Conservation (phyloP, 2,113 vertebrate genomes). For the Ochotona princeps region DNA sequence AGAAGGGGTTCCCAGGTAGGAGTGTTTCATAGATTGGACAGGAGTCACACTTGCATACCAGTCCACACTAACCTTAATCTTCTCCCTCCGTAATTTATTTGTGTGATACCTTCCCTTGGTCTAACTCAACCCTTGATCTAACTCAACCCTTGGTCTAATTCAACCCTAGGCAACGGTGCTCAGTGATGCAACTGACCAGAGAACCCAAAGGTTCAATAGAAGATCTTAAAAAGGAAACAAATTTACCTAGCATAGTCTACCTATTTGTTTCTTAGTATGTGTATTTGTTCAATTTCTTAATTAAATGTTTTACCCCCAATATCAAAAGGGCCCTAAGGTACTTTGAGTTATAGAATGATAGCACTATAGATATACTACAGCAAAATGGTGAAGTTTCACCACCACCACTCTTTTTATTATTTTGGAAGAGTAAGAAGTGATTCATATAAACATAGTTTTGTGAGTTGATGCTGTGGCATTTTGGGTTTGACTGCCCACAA, state of each 20-base stretch:
- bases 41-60: background rate
- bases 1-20: background rate
- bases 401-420: background rate
- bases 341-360: background rate
- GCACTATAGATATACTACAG: background rate
- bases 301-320: background rate
- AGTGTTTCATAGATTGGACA: background rate
- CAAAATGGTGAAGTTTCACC: background rate
- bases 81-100: background rate
- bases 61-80: background rate
- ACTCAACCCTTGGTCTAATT: background rate
- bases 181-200: background rate
- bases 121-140: background rate
- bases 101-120: background rate
- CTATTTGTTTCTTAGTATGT: background rate
- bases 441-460: background rate
- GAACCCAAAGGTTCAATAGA: background rate
- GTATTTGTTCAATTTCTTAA: background rate
- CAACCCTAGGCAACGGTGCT: background rate
- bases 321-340: background rate
- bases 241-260: background rate
- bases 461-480: too few relatives aligned
- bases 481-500: too few relatives aligned
- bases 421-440: background rate
- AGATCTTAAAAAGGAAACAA: background rate